A percentile compares a stretch with the other conserved stretches of the same genome.
Conservation (phyloP, 1,140 invertebrate genomes). For the Dendroctonus ponderosae region DNA sequence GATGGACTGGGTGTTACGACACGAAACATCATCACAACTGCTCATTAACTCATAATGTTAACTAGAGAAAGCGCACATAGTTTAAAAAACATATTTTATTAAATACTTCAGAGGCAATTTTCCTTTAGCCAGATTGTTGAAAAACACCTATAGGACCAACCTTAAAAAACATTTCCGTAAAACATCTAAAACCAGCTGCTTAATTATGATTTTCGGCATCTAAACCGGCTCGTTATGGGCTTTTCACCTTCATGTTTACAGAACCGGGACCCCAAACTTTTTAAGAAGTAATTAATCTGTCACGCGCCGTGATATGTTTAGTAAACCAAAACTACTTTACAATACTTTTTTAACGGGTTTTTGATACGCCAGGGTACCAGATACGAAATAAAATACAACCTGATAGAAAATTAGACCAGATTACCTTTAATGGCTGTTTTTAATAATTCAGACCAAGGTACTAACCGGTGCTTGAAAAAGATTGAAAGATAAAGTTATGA, state of each 20-base stretch:
- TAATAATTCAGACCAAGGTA: neutral
- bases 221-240: neutral
- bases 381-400: slow-evolving; percentile 14
- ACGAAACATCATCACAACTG: too few species aligned
- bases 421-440: slow-evolving; percentile 2
- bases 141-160: too few species aligned
- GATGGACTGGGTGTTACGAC: too few species aligned
- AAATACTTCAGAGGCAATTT: too few species aligned
- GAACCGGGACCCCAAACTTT: slow-evolving; percentile 10
- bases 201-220: slow-evolving; percentile 8
- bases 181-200: neutral
- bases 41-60: too few species aligned
- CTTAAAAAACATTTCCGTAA: too few species aligned
- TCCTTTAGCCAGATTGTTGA: too few species aligned
- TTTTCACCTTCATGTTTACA: slow-evolving; percentile 17
- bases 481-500: too few species aligned
- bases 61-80: too few species aligned
- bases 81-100: too few species aligned
- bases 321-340: slow-evolving; percentile 24
- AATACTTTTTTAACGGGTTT: slow-evolving; percentile 17
- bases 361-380: slow-evolving; percentile 2
- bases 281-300: slow-evolving; percentile 22
- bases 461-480: too few species aligned
- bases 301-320: slow-evolving; percentile 12
- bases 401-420: slow-evolving; percentile 18